phyloP scores from a whole-genome alignment of 92 coral and sea anemone species.

The Bergia puertoricense region DNA sequence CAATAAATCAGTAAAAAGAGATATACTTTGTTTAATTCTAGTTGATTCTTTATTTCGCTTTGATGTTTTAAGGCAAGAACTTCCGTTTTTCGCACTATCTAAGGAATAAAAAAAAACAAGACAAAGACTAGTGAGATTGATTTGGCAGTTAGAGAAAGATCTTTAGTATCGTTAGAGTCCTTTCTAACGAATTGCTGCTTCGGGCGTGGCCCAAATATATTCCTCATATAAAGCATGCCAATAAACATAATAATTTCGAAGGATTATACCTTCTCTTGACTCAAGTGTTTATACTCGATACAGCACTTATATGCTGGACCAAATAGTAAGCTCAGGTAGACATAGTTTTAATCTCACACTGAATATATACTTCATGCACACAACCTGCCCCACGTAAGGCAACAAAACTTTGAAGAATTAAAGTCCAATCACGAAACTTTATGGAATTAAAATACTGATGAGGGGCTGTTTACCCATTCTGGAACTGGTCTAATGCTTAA shows the following conservation, averaged over 20 bases:
- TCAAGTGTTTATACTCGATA: background rate
- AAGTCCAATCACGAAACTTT: background rate
- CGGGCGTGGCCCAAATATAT: background rate
- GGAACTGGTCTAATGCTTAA: background rate
- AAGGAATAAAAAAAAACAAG: too few species aligned
- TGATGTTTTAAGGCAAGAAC: too few species aligned
- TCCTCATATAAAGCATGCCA: background rate
- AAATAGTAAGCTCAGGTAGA: background rate
- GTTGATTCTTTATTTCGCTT: too few species aligned
- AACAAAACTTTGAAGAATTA: background rate
- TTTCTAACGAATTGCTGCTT: too few species aligned
- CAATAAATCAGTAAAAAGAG: too few species aligned
- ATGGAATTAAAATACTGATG: too few species aligned
- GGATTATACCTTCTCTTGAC: background rate
- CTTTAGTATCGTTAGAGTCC: too few species aligned
- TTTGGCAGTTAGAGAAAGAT: too few species aligned
- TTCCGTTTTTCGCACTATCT: too few species aligned
- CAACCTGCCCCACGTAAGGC: background rate
- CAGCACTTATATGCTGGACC: background rate
- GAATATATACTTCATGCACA: too few species aligned
- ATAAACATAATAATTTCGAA: background rate
- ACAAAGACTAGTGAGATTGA: too few species aligned
- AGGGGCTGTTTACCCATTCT: background rate
- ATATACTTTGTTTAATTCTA: too few species aligned
- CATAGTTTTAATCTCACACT: background rate